These are phyloP conservation scores for Herpailurus yagouaroundi DNA, from an alignment of 2,113 vertebrate species.

Conservation along the genomic window DNA sequence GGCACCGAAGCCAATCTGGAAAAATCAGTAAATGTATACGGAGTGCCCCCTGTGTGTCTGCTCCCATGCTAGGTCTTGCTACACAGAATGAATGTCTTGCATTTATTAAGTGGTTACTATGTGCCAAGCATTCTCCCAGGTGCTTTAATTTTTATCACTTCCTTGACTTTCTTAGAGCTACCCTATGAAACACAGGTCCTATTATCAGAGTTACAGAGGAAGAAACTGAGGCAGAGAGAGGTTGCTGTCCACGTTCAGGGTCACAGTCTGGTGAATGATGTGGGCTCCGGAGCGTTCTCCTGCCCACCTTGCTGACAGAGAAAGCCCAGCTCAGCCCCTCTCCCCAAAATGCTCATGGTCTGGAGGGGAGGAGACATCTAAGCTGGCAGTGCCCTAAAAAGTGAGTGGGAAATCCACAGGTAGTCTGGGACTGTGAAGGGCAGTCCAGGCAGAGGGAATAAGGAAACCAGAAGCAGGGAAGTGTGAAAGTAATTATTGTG, in stretches of 20 bases:
- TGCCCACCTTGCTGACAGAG: too few relatives aligned
- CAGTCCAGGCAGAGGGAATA: neutral
- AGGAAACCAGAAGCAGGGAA: neutral
- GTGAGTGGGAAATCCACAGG: too few relatives aligned
- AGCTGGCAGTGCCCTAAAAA: neutral
- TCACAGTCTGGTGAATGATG: too few relatives aligned
- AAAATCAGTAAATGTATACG: accelerated
- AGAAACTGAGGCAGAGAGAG: neutral
- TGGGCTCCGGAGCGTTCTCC: neutral
- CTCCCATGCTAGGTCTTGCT: neutral
- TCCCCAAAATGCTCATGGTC: neutral
- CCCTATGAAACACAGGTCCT: neutral
- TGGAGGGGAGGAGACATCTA: accelerated
- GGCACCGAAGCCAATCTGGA: neutral
- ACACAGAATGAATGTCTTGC: neutral
- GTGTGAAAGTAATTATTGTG: neutral
- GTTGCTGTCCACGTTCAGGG: neutral
- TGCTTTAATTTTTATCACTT: neutral
- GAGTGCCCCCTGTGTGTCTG: too few relatives aligned
- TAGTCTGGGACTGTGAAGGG: neutral
- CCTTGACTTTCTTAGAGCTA: neutral
- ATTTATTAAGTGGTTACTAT: neutral
- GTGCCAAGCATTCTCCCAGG: neutral
- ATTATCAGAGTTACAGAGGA: neutral
- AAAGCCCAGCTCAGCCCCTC: neutral